phyloP scores from a whole-genome alignment of 2,797 vertebrate genomes.

The Sebastes steindachneri region DNA sequence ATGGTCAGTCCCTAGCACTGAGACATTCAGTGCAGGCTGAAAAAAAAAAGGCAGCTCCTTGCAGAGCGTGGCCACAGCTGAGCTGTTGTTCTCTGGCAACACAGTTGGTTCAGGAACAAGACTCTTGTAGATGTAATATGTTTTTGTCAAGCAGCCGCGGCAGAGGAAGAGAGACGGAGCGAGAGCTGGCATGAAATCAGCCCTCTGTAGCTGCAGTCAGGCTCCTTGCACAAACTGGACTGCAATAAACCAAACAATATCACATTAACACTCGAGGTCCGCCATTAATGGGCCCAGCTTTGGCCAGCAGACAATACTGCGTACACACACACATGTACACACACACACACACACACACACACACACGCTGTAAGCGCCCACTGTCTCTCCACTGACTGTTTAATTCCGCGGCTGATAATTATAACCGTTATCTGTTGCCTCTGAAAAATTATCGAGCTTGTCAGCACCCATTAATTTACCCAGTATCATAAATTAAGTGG shows the following conservation, averaged over 20 bases:
- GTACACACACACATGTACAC: constrained; percentile 6
- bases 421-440: constrained; percentile 68
- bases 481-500: constrained; percentile 69
- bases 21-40: not conserved
- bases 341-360: not conserved
- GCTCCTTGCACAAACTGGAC: constrained; percentile 48
- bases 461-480: constrained; percentile 72
- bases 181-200: constrained; percentile 53
- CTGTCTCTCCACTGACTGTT: constrained; percentile 48
- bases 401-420: constrained; percentile 68
- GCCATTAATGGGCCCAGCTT: constrained; percentile 49
- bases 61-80: constrained; percentile 13
- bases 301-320: constrained; percentile 34
- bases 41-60: constrained; percentile 2
- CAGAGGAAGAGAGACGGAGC: not conserved
- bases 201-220: constrained; percentile 42
- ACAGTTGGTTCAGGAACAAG: constrained; percentile 22
- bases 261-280: constrained; percentile 68
- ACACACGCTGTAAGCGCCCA: not conserved
- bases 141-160: constrained; percentile 28
- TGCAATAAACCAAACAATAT: constrained; percentile 74
- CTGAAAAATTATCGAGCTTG: constrained; percentile 69
- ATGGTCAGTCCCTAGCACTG: constrained; percentile 11
- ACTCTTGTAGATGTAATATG: constrained; percentile 18
- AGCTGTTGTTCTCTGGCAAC: constrained; percentile 30